Evolutionary conservation across 2,888 invertebrate species (phyloP), one percentile per base, ranked within the genome.

Genomic region (Aproaerema taeniolella): DNA sequence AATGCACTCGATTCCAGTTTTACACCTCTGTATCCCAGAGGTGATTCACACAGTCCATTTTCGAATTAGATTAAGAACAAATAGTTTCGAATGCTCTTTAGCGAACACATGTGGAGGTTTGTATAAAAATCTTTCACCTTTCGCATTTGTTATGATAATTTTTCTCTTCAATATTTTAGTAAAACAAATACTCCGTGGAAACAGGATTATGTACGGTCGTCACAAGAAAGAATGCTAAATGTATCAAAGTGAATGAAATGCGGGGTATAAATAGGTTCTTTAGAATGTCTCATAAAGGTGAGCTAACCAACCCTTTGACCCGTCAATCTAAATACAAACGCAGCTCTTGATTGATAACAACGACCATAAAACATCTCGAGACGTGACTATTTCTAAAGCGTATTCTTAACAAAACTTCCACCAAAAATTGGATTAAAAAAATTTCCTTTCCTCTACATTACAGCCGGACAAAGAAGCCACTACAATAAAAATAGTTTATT

Each of bases 401-500:
- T 39, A 42, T 37, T 40, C 46, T 42, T 46, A 47, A 34, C 38
- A 47, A 38, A 40, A 49, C 49, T 55, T 48, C 46, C 49, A 49
- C 45, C 31, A 31, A 51, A 42, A 42, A 53, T 51, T 55, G 44
- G 57, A 56, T 47, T 48, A 45, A 53, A 51, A 43, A 45, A 49
- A 56, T 53, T 46, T 52, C 46, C 46, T 47, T 48, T 54, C 57
- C 61, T 55, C 38, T 45, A 46, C 53, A 13, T 11, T 4, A n/a
- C 6, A 37, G 38, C 42, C 39, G 52, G 58, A 58, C 61, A 71
- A 61, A 57, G 65, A 70, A 69, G 72, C 83, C 83, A 67, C 79
- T 60, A 76, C 76, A 77, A 78, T 77, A 67, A 72, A 70, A 83
- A 82, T 78, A 81, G 47, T 50, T 50, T 55, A 74, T 79, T 79